Conservation (phyloP, 2,888 invertebrate genomes). For the Drosophila colorata region DNA sequence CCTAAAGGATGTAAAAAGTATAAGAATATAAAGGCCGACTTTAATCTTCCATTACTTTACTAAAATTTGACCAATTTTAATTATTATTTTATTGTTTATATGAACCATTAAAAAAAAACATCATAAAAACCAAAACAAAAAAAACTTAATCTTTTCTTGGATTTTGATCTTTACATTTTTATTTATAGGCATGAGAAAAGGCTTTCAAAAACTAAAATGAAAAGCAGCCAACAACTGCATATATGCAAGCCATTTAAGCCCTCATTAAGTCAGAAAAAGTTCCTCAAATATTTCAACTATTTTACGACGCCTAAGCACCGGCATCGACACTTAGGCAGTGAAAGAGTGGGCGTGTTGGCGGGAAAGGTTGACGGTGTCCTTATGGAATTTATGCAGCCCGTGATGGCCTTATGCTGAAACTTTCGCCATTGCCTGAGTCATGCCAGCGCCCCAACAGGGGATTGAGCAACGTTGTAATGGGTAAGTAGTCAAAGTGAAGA, state of each 20-base stretch:
- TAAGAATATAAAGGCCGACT: not conserved
- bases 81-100: too few relatives aligned
- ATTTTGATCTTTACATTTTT: constrained; percentile 8
- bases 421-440: constrained; percentile 58
- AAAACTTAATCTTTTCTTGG: too few relatives aligned
- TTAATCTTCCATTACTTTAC: not conserved
- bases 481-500: constrained; percentile 27
- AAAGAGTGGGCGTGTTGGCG: not conserved
- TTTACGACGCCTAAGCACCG: constrained; percentile 66
- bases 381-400: constrained; percentile 67
- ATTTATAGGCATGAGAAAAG: constrained; percentile 12
- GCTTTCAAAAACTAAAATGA: constrained; percentile 22
- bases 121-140: not conserved
- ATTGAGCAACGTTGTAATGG: constrained; percentile 36
- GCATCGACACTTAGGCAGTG: constrained; percentile 35
- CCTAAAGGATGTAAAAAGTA: too few relatives aligned
- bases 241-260: constrained; percentile 67
- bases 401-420: constrained; percentile 53
- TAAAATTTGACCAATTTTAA: too few relatives aligned
- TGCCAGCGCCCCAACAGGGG: constrained; percentile 23
- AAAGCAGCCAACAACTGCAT: constrained; percentile 57
- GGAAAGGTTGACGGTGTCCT: constrained; percentile 51
- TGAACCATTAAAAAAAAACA: too few relatives aligned
- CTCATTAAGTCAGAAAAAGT: constrained; percentile 69
- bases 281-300: constrained; percentile 68